Conservation (phyloP, 2,888 invertebrate genomes). For the Pharmacophagus antenor region DNA sequence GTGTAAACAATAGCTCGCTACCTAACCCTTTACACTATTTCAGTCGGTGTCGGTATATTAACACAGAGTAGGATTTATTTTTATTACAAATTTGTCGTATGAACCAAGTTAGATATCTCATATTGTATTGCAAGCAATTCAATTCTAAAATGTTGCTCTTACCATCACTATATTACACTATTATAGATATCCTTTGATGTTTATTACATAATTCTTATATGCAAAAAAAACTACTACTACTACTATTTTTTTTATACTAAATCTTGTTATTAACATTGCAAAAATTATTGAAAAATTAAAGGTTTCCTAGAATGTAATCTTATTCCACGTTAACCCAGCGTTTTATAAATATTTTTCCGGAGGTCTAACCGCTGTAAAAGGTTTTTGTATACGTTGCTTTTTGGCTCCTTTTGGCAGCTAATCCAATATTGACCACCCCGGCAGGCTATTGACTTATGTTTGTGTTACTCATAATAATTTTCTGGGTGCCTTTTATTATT, state of each 20-base stretch:
- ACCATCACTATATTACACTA: no score
- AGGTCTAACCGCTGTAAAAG: slow-evolving; percentile 77
- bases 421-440: slow-evolving; percentile 80
- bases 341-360: slow-evolving; percentile 77
- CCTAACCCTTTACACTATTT: slow-evolving; percentile 74
- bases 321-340: slow-evolving; percentile 51
- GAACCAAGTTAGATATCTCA: no score
- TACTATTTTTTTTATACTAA: not conserved
- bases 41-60: slow-evolving; percentile 44
- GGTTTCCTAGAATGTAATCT: slow-evolving; percentile 27
- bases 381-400: slow-evolving; percentile 82
- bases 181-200: no score
- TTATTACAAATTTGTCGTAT: not conserved
- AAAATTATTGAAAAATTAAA: not conserved
- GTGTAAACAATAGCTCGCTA: slow-evolving; percentile 69
- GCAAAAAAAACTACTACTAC: not conserved
- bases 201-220: no score
- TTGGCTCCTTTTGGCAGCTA: slow-evolving; percentile 79
- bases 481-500: slow-evolving; percentile 75
- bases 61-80: slow-evolving; percentile 48
- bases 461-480: slow-evolving; percentile 79
- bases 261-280: no score
- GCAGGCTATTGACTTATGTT: slow-evolving; percentile 80
- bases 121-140: no score
- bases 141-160: no score